phyloP scores from a whole-genome alignment of 2,888 invertebrate genomes.

The Troides aeacus region DNA sequence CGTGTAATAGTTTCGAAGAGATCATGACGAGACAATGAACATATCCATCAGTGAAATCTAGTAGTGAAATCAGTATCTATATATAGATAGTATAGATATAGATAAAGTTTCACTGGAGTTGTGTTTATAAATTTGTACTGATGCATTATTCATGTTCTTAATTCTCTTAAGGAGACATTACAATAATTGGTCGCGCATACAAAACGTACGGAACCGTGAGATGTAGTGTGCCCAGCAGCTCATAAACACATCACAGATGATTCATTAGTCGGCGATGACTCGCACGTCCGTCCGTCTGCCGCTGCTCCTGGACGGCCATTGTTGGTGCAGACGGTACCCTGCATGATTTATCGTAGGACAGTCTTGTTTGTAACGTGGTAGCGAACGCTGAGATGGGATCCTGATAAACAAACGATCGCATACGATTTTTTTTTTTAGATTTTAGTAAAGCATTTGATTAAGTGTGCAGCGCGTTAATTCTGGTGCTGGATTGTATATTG shows the following conservation, averaged over 20 bases:
- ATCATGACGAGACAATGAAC: too few relatives aligned
- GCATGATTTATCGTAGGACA: conserved; percentile 58
- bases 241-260: conserved; percentile 31
- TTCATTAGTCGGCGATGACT: conserved; percentile 44
- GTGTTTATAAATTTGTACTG: too few relatives aligned
- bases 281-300: conserved; percentile 34
- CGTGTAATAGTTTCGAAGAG: too few relatives aligned
- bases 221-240: conserved; percentile 3
- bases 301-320: conserved; percentile 34
- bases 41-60: too few relatives aligned
- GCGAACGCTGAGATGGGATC: conserved; percentile 27
- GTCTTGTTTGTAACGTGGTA: conserved; percentile 34
- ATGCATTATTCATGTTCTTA: background rate
- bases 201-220: conserved; percentile 29
- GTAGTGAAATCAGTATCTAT: too few relatives aligned
- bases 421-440: conserved; percentile 4
- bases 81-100: too few relatives aligned
- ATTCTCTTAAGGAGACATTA: too few relatives aligned
- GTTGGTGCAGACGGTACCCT: conserved; percentile 42
- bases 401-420: conserved; percentile 8
- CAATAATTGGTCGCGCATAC: too few relatives aligned
- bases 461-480: conserved; percentile 6
- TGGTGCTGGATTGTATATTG: too few relatives aligned
- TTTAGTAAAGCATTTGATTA: conserved; percentile 6
- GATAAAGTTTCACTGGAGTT: too few relatives aligned